Evolutionary conservation across 2,113 vertebrate genomes (phyloP).

Genomic region (Mirza zaza): DNA sequence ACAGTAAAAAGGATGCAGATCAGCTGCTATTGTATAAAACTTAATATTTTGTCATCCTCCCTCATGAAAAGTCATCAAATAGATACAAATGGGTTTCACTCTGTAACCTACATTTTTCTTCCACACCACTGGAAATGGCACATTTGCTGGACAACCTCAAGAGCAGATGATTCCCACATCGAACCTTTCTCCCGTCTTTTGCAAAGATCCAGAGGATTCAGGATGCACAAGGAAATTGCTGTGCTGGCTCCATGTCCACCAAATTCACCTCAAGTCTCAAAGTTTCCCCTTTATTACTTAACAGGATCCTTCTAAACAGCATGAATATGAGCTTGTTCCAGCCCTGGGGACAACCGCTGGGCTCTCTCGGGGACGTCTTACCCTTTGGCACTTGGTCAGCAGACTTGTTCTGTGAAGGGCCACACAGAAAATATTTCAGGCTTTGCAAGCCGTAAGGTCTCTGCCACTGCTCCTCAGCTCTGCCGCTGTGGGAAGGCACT

Average conservation of each 20-base stretch:
- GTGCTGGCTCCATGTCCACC: not conserved
- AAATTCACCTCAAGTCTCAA: not conserved
- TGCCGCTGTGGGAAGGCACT: not conserved
- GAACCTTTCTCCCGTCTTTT: not conserved
- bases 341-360: fast-evolving
- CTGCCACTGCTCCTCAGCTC: not conserved
- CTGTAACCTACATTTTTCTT: not conserved
- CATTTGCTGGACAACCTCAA: not conserved
- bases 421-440: not conserved
- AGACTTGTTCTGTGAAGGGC: no score
- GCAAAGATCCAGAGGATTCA: not conserved
- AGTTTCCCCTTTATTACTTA: no score
- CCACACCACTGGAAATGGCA: fast-evolving
- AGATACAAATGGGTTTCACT: not conserved
- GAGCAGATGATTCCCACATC: not conserved
- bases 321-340: not conserved
- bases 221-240: fast-evolving
- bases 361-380: not conserved
- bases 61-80: not conserved
- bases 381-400: not conserved
- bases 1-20: not conserved
- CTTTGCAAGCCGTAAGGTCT: not conserved
- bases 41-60: not conserved
- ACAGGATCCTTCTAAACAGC: not conserved
- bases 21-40: not conserved